Conservation (phyloP, 2,797 vertebrate genomes). For the Basileuterus tristriatus region DNA sequence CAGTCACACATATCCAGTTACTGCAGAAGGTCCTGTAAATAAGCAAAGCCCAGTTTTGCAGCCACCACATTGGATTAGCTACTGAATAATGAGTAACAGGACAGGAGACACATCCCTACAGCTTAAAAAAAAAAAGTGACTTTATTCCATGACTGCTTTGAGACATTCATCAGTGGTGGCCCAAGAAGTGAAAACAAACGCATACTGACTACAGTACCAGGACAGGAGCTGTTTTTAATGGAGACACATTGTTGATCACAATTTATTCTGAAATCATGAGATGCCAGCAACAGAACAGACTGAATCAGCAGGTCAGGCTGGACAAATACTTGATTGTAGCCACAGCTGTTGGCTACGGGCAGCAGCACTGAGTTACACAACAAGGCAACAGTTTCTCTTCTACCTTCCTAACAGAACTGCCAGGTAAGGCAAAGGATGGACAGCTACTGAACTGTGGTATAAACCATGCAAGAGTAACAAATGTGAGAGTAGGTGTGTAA, state of each 20-base stretch:
- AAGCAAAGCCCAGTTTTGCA: background rate
- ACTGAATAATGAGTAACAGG: background rate
- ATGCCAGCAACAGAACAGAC: constrained; percentile 86
- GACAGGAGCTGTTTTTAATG: constrained; percentile 41
- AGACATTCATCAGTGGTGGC: background rate
- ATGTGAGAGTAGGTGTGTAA: constrained; percentile 75
- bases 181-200: background rate
- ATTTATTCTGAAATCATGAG: constrained; percentile 82
- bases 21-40: background rate
- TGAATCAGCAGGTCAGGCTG: constrained; percentile 73
- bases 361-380: constrained; percentile 80
- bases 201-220: background rate
- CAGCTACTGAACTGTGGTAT: constrained; percentile 73
- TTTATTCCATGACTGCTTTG: background rate
- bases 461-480: constrained; percentile 81
- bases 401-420: constrained; percentile 66
- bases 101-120: background rate
- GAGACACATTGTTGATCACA: constrained; percentile 73
- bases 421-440: constrained; percentile 76
- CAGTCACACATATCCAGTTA: background rate
- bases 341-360: constrained; percentile 66
- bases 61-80: background rate
- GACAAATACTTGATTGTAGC: constrained; percentile 81
- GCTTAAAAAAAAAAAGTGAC: background rate
- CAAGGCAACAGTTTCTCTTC: constrained; percentile 72